Conservation (phyloP, 2,888 invertebrate genomes). For the Atethmia centrago region DNA sequence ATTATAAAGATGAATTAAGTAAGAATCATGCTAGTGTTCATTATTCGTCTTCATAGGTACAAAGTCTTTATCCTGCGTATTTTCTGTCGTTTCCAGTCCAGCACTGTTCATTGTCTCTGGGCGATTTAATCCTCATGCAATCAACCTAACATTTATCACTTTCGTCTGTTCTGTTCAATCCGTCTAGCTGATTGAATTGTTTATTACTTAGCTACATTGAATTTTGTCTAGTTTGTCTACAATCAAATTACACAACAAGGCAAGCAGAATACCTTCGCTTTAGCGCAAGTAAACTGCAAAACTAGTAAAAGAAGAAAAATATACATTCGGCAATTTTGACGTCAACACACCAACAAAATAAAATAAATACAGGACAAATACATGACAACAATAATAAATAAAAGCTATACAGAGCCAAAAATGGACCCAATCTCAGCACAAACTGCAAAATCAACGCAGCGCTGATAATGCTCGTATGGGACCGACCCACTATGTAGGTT, state of each 20-base stretch:
- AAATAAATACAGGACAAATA: constrained; percentile 14
- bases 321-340: constrained; percentile 8
- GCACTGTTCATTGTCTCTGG: not conserved
- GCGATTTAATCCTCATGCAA: not conserved
- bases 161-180: not conserved
- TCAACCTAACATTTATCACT: constrained; percentile 24
- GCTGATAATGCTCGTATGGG: not conserved
- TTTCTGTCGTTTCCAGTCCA: not conserved
- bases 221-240: constrained; percentile 13
- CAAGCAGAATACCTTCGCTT: constrained; percentile 32
- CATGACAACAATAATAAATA: not conserved
- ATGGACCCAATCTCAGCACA: constrained; percentile 16
- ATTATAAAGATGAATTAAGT: not conserved
- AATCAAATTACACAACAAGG: constrained; percentile 15
- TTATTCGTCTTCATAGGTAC: not conserved
- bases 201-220: not conserved
- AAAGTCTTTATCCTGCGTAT: not conserved
- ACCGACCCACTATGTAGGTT: constrained; percentile 4
- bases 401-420: constrained; percentile 28
- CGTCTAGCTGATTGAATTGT: constrained; percentile 3
- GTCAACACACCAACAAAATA: constrained; percentile 10
- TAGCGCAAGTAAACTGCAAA: constrained; percentile 26
- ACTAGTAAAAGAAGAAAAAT: constrained; percentile 6
- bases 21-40: not conserved
- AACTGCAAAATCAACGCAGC: constrained; percentile 28